Conservation (phyloP, 2,888 invertebrate genomes). For the Phyllotreta cruciferae region DNA sequence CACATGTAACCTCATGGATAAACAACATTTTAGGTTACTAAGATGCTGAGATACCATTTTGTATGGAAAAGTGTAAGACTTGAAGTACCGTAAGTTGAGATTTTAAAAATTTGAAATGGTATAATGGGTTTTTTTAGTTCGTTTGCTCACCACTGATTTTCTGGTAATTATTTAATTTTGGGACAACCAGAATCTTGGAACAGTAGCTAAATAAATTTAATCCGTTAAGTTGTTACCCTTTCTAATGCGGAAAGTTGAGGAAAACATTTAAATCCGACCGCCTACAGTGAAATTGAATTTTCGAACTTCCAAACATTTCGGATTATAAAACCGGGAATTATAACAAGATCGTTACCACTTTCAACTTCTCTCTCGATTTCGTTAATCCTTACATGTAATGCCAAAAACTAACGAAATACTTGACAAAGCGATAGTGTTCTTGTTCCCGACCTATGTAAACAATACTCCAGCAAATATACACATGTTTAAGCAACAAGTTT, state of each 20-base stretch:
- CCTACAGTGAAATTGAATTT: constrained; percentile 15
- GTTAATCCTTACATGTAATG: background rate
- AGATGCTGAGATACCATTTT: too few species aligned
- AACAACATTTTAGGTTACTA: too few species aligned
- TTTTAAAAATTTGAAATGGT: too few species aligned
- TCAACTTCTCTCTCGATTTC: background rate
- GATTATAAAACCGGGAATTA: constrained; percentile 1
- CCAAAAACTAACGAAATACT: constrained; percentile 16
- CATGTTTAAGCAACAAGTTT: constrained; percentile 26
- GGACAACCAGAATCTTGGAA: too few species aligned
- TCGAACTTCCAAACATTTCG: constrained; percentile 12
- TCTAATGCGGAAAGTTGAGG: constrained; percentile 1
- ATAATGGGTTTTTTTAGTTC: too few species aligned
- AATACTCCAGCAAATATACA: constrained; percentile 13
- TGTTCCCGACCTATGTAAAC: constrained; percentile 11
- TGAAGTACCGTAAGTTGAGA: too few species aligned
- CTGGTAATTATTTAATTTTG: too few species aligned
- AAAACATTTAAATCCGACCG: constrained; percentile 11
- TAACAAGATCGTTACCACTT: constrained; percentile 9
- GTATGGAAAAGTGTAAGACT: too few species aligned
- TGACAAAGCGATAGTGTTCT: background rate
- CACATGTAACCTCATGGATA: too few species aligned
- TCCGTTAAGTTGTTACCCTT: constrained; percentile 3
- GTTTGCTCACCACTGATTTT: too few species aligned
- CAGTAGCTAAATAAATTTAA: constrained; percentile 11